Conservation (phyloP, 2,888 invertebrate genomes). For the Thera obeliscata region DNA sequence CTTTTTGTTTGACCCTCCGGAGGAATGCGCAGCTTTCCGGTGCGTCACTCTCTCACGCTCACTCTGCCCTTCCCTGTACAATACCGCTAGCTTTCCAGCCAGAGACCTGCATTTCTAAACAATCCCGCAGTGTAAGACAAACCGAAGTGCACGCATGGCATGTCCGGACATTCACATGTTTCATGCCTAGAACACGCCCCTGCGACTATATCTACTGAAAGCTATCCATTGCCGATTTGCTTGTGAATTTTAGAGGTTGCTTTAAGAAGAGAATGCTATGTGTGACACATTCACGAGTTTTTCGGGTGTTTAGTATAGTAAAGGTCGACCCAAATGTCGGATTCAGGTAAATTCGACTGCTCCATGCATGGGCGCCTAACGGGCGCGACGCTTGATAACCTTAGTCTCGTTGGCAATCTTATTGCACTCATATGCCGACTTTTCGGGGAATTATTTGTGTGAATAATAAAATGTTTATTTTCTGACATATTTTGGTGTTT, state of each 20-base stretch:
- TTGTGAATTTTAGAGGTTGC: not conserved
- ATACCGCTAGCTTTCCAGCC: constrained; percentile 18
- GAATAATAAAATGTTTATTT: constrained; percentile 43
- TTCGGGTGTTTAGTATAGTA: not conserved
- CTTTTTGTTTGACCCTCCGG: constrained; percentile 23
- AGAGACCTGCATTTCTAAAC: not conserved
- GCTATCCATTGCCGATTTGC: constrained; percentile 20
- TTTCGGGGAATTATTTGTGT: constrained; percentile 32
- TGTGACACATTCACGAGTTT: constrained; percentile 4
- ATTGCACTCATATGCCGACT: constrained; percentile 34
- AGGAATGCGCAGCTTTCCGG: constrained; percentile 43
- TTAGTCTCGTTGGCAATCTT: constrained; percentile 33
- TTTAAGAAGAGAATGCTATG: constrained; percentile 4
- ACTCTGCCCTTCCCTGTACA: constrained; percentile 37
- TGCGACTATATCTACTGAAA: constrained; percentile 4
- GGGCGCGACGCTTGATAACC: constrained; percentile 48
- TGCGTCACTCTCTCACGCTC: constrained; percentile 43
- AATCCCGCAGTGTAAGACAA: constrained; percentile 30
- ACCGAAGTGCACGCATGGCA: constrained; percentile 48
- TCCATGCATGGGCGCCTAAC: constrained; percentile 31
- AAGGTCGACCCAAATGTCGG: constrained; percentile 21
- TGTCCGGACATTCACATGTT: constrained; percentile 47
- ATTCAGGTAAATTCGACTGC: constrained; percentile 47
- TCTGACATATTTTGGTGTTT: not conserved
- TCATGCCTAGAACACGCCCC: constrained; percentile 20